phyloP scores from a whole-genome alignment of 1,140 invertebrate species.

The Ceratoteleas bidentatus region DNA sequence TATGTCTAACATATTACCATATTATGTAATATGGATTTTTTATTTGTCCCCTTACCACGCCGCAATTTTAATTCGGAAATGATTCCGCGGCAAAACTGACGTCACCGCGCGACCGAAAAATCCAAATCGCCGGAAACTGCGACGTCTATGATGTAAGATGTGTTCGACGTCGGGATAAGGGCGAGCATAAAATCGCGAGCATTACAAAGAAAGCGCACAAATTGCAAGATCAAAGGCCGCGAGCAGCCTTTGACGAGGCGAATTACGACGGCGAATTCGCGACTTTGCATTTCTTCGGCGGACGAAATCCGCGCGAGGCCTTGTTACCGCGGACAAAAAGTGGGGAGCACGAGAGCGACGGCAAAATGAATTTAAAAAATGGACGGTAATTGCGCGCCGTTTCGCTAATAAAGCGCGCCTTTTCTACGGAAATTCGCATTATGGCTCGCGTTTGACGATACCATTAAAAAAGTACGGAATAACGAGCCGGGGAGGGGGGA shows the following conservation, averaged over 20 bases:
- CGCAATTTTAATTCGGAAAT: not conserved
- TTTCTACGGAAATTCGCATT: not conserved
- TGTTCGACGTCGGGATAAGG: constrained; percentile 14
- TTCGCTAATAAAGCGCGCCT: not conserved
- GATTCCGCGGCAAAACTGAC: not conserved
- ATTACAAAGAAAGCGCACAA: constrained; percentile 50
- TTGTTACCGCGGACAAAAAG: not conserved
- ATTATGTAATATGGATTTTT: too few species aligned
- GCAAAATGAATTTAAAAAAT: not conserved
- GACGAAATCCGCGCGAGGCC: constrained; percentile 16
- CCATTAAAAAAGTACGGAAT: too few species aligned
- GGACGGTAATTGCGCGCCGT: not conserved
- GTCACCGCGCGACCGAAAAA: not conserved
- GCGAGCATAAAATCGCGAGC: constrained; percentile 47
- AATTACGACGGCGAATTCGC: constrained; percentile 29
- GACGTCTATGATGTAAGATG: not conserved
- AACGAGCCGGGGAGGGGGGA: too few species aligned
- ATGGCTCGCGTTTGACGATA: too few species aligned
- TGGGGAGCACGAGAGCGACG: not conserved
- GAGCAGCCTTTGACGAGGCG: constrained; percentile 30
- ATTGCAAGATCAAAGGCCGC: constrained; percentile 54
- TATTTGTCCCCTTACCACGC: not conserved
- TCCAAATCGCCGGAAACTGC: too few species aligned
- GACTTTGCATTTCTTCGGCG: constrained; percentile 24
- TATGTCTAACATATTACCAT: too few species aligned